Evolutionary conservation across 2,113 vertebrate genomes (phyloP).

Genomic region (Speoplatyrhinus poulsoni): DNA sequence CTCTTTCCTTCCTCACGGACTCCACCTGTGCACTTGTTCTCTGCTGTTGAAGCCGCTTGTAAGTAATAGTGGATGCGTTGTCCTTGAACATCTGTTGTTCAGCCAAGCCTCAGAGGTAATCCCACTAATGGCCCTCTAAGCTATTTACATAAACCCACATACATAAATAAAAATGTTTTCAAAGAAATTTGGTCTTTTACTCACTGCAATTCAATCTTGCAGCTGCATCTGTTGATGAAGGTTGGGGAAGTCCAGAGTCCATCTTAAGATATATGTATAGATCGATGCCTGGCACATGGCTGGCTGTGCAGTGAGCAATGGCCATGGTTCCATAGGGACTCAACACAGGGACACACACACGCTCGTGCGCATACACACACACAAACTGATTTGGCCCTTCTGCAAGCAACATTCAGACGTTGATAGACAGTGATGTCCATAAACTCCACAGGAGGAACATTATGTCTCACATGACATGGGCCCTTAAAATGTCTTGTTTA

Average conservation of each 20-base stretch:
- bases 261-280: conserved; percentile 71
- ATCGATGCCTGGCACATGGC: conserved; percentile 73
- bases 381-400: not conserved
- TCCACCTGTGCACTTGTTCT: conserved; percentile 58
- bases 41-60: conserved; percentile 64
- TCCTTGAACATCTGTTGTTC: conserved; percentile 81
- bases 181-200: conserved; percentile 78
- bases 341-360: conserved; percentile 62
- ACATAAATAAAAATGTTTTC: conserved; percentile 83
- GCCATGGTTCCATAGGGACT: conserved; percentile 67
- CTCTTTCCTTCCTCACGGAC: conserved; percentile 2
- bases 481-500: too few species aligned
- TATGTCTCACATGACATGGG: conserved; percentile 31
- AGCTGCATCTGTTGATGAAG: conserved; percentile 78
- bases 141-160: conserved; percentile 78
- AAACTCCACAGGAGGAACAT: conserved; percentile 50
- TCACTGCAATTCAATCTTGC: conserved; percentile 77
- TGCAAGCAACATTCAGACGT: conserved; percentile 39
- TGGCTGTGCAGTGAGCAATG: conserved; percentile 60
- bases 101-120: conserved; percentile 80
- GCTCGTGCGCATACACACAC: conserved; percentile 16
- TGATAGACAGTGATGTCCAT: conserved; percentile 58
- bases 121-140: conserved; percentile 81
- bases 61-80: conserved; percentile 77
- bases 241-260: conserved; percentile 70